A percentile compares a stretch with the other conserved stretches of the same genome.
phyloP scores from a whole-genome alignment of 1,140 invertebrate species.

The Drosophila sp. region DNA sequence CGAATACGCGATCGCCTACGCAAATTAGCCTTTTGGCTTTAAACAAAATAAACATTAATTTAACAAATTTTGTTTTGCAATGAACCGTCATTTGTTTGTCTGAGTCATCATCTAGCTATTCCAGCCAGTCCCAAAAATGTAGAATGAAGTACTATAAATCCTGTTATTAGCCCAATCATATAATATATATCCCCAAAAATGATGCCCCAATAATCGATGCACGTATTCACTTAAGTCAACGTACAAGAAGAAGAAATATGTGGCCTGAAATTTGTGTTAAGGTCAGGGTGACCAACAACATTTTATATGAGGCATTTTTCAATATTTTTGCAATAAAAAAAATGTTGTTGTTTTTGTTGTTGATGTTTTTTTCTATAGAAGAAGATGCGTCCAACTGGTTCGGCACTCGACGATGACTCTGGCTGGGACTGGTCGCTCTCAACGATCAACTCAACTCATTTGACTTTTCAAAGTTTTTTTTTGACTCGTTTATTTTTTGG shows the following conservation, averaged over 20 bases:
- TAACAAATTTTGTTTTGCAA: slow-evolving; percentile 41
- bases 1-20: slow-evolving; percentile 57
- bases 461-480: slow-evolving; percentile 49
- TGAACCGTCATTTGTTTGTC: slow-evolving; percentile 36
- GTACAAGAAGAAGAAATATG: slow-evolving; percentile 51
- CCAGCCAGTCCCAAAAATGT: not conserved
- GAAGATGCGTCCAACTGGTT: slow-evolving; percentile 79
- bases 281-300: slow-evolving; percentile 77
- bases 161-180: not conserved
- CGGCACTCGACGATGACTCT: slow-evolving; percentile 37
- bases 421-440: slow-evolving; percentile 65
- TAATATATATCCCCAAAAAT: not conserved
- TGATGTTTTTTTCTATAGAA: slow-evolving; percentile 49
- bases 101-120: slow-evolving; percentile 30
- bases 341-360: slow-evolving; percentile 31
- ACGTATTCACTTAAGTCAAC: slow-evolving; percentile 44
- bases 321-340: slow-evolving; percentile 80
- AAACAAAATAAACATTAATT: slow-evolving; percentile 31
- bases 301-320: slow-evolving; percentile 70
- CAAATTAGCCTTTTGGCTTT: slow-evolving; percentile 33
- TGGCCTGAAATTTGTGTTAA: slow-evolving; percentile 71
- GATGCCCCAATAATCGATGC: slow-evolving; percentile 49
- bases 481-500: slow-evolving; percentile 25
- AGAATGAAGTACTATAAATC: slow-evolving; percentile 16
- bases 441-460: slow-evolving; percentile 18